Conservation (phyloP, 2,113 vertebrate genomes). For the Periophthalmodon schlosseri region DNA sequence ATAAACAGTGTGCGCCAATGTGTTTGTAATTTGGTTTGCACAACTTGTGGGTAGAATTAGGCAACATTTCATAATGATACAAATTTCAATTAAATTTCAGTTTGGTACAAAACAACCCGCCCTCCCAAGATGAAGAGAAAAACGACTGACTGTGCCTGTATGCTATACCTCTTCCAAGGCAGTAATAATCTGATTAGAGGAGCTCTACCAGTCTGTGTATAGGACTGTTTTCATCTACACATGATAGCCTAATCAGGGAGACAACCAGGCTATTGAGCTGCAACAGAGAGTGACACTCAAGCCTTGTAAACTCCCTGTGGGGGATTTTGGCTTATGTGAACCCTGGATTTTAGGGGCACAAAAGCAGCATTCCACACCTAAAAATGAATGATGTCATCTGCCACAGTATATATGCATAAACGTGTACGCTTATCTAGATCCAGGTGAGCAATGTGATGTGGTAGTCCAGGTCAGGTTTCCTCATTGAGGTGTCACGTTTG, state of each 20-base stretch:
- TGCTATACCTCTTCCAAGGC: conserved; percentile 39
- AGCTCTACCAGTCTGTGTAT: conserved; percentile 68
- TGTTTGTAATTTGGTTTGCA: conserved; percentile 6
- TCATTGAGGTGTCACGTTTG: conserved; percentile 36
- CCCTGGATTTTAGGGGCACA: neutral
- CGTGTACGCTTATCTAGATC: neutral
- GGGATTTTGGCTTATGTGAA: conserved; percentile 3
- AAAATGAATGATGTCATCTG: neutral
- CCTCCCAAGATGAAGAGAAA: conserved; percentile 23
- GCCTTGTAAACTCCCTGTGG: conserved; percentile 22
- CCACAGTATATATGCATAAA: neutral
- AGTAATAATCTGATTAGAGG: conserved; percentile 71
- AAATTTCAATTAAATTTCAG: conserved; percentile 3
- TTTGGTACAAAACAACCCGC: conserved; percentile 15
- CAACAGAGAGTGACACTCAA: conserved; percentile 42
- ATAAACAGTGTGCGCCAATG: conserved; percentile 6
- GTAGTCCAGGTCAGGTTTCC: conserved; percentile 16
- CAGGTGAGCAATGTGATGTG: conserved; percentile 5
- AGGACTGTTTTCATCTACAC: conserved; percentile 66
- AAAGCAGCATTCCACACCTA: neutral
- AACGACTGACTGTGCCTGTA: conserved; percentile 16
- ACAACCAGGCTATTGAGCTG: conserved; percentile 46
- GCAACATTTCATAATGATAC: conserved; percentile 11
- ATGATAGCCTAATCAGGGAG: conserved; percentile 59
- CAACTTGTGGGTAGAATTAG: conserved; percentile 6